Base-by-base conservation (phyloP, 2,888 invertebrate genomes). In the Ypsolopha sequella region DNA sequence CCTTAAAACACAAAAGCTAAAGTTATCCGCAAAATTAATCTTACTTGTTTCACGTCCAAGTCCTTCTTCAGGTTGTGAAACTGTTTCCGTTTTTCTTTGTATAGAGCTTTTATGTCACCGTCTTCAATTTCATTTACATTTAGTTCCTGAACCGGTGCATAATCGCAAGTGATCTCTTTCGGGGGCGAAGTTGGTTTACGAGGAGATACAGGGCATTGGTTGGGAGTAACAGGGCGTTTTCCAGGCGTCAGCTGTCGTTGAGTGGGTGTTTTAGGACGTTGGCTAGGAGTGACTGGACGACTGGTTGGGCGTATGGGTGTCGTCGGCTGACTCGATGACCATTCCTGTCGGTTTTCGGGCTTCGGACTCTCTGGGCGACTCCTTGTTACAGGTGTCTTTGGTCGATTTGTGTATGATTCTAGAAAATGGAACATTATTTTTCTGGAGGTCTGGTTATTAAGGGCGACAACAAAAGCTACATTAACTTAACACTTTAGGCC, bases 41-140 rank as follows among this genome's bases (percentile, higher is more conserved):
- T 52, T 58, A 85, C 86, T 70, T 86, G 86, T 65, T 82, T 85
- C 36, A 84, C 55, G 61, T 86, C 85, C n/a, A 86, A 61, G 54
- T 85, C 85, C 57, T 75, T 85, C 57, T 85, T 86, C 73, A 85
- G 61, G 14, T 53, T 56, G 24, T 71, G 69, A 57, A 80, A 84
- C 60, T 77, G 68, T 56, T 66, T 70, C 44, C 76, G 71, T 56
- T 77, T 84, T 10, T 57, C 54, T 7, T 54, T 52, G 52, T 68
- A 81, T 4, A 61, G 54, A 1, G 68, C 56, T 61, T 70, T 74
- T 3, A 80, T 56, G 38, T 76, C 73, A 6, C 70, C 68, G 6
- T 70, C 68, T n/a, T 73, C 67, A 35, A 62, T 38, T 38, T 38
- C 38, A 38, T 10, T 38, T n/a, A 38, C 6, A 4, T n/a, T 10